Percentiles rank a stretch among this genome's conserved stretches.
Conservation (phyloP, 2,888 invertebrate species). For the Yponomeuta evonymella region DNA sequence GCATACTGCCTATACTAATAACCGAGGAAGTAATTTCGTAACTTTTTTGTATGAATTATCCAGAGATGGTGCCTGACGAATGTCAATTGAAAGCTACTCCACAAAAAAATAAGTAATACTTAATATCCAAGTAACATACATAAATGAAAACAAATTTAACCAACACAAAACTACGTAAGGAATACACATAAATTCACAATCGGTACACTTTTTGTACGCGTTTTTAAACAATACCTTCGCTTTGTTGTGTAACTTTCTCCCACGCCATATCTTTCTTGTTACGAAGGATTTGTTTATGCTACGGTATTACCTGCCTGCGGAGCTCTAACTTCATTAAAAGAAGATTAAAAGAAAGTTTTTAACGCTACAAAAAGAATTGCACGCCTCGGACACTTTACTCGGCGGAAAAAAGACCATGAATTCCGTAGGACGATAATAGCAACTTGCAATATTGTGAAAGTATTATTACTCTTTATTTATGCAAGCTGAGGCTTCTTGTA, state of each 20-base stretch:
- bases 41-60: too few relatives aligned
- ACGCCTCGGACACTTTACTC: slow-evolving; percentile 27
- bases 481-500: slow-evolving; percentile 2
- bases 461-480: slow-evolving; percentile 8
- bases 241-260: not conserved
- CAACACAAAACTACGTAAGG: too few relatives aligned
- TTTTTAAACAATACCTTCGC: not conserved
- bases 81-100: too few relatives aligned
- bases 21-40: too few relatives aligned
- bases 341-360: slow-evolving; percentile 57
- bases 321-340: slow-evolving; percentile 60
- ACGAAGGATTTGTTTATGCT: slow-evolving; percentile 37
- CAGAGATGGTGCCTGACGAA: too few relatives aligned
- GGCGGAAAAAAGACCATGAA: slow-evolving; percentile 25
- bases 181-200: too few relatives aligned
- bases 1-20: too few relatives aligned
- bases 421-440: slow-evolving; percentile 41
- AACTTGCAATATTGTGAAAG: slow-evolving; percentile 27
- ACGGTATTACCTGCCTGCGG: slow-evolving; percentile 44
- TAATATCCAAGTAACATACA: too few relatives aligned
- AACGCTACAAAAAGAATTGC: slow-evolving; percentile 40
- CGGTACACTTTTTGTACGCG: too few relatives aligned
- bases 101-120: too few relatives aligned
- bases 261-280: slow-evolving; percentile 22
- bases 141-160: too few relatives aligned